Base-by-base conservation (phyloP, 2,888 invertebrate species). In the Plebejus melissa region DNA sequence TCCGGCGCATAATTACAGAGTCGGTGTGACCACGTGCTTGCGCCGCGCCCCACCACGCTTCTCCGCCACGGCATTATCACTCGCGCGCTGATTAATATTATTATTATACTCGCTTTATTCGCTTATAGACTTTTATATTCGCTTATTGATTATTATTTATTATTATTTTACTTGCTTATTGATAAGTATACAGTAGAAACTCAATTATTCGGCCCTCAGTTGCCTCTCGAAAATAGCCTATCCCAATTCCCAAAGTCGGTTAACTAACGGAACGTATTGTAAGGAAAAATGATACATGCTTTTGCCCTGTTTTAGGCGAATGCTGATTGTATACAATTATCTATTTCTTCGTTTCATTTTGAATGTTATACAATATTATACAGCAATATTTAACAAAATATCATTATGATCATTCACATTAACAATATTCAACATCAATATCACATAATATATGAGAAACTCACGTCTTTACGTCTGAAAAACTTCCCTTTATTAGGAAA, bases 1-100 rank as follows among this genome's bases (percentile, higher is more conserved):
- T 87, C 87, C 87, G 86, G 87, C 83, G 80, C 82, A 83, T 86
- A 87, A 86, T 86, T 86, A 85, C 82, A 70, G 76, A 65, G 75
- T n/a, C 72, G 72, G 79, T 79, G 80, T 77, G 77, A 76, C 77
- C 81, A 79, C 80, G 82, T 80, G 75, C 22, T 46, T 38, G 16
- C 69, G 16, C n/a, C n/a, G 16, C n/a, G 41, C 22, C 70, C 38
- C 38, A 22, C 22, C 54, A 32, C 16, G 46, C 32, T 32, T 54
- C 72, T 11, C 74, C 58, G 11, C 38, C 16, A 9, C 9, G 60
- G 28, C 60, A 11, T 60, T 28, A 28, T 60, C 28, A 60, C 28
- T 60, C 9, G 58, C n/a, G n/a, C 22, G 16, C 22, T n/a, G 6
- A 58, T 22, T 58, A 22, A 22, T 22, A 22, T 22, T 22, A 16